Percentiles rank a stretch among this genome's conserved stretches.
Conservation (phyloP, 1,140 invertebrate genomes). For the Calephelis virginiensis region DNA sequence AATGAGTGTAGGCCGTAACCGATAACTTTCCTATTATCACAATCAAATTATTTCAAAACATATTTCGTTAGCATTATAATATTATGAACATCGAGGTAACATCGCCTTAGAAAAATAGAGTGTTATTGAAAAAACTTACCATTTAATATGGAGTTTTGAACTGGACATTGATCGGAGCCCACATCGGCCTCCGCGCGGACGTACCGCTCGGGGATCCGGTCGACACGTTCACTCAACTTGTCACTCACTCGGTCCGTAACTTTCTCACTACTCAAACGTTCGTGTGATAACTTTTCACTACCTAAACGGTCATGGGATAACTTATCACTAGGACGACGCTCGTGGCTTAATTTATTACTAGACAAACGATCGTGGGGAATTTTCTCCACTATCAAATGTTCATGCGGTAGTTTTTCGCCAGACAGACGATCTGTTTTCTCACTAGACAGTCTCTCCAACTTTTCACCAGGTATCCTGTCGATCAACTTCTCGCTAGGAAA, state of each 20-base stretch:
- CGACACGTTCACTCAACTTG: constrained; percentile 40
- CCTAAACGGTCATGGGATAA: constrained; percentile 37
- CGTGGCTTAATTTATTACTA: constrained; percentile 35
- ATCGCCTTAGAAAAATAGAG: constrained; percentile 3
- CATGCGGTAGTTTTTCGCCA: constrained; percentile 25
- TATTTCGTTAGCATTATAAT: neutral
- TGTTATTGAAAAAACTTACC: constrained; percentile 36
- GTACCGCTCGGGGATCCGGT: constrained; percentile 48
- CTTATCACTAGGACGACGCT: constrained; percentile 42
- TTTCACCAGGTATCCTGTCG: constrained; percentile 29
- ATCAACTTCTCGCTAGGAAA: constrained; percentile 32
- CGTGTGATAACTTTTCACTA: constrained; percentile 37
- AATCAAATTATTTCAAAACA: no score
- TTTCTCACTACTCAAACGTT: constrained; percentile 27
- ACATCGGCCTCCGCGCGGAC: constrained; percentile 65
- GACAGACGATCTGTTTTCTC: constrained; percentile 22
- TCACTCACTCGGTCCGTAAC: constrained; percentile 39
- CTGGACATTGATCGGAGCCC: constrained; percentile 54
- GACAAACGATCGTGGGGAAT: constrained; percentile 38
- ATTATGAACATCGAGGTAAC: neutral
- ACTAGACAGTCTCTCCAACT: constrained; percentile 17
- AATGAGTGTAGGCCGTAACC: no score
- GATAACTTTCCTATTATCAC: no score
- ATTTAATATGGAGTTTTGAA: constrained; percentile 45
- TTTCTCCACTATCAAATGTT: constrained; percentile 35